phyloP scores from a whole-genome alignment of 2,113 vertebrate species.

The Phasianus colchicus region DNA sequence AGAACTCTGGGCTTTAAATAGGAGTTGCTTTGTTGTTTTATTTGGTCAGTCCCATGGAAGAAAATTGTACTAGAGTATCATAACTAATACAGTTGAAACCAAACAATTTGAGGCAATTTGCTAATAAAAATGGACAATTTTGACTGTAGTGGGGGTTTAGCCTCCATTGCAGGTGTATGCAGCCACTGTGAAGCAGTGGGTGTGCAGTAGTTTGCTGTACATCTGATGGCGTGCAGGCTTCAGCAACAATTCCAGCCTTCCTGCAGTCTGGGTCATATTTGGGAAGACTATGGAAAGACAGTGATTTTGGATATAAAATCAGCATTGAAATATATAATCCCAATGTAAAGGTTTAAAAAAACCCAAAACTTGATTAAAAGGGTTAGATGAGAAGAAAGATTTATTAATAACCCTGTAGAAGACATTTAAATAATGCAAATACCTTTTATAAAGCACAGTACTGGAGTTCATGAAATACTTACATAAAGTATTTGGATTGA shows the following conservation, averaged over 20 bases:
- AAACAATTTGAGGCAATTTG: neutral
- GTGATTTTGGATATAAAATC: neutral
- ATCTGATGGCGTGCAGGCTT: neutral
- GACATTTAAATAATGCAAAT: constrained; percentile 36
- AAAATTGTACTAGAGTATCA: neutral
- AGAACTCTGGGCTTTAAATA: neutral
- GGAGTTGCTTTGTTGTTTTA: neutral
- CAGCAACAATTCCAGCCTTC: neutral
- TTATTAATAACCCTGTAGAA: neutral
- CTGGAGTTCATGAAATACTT: neutral
- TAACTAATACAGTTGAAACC: neutral
- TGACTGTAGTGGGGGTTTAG: neutral
- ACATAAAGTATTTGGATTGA: neutral
- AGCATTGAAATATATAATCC: neutral
- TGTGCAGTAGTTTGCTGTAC: neutral
- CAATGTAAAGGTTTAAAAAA: constrained; percentile 11
- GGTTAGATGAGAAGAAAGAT: neutral
- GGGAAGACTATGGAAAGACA: neutral
- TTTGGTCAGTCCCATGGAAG: neutral
- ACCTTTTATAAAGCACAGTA: neutral
- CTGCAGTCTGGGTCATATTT: neutral
- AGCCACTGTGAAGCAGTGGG: neutral
- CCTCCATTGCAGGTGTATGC: neutral
- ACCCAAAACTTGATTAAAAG: neutral
- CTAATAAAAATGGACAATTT: neutral